A percentile compares a stretch with the other conserved stretches of the same genome.
Conservation (phyloP, 1,140 invertebrate genomes). For the Halictus rubicundus region DNA sequence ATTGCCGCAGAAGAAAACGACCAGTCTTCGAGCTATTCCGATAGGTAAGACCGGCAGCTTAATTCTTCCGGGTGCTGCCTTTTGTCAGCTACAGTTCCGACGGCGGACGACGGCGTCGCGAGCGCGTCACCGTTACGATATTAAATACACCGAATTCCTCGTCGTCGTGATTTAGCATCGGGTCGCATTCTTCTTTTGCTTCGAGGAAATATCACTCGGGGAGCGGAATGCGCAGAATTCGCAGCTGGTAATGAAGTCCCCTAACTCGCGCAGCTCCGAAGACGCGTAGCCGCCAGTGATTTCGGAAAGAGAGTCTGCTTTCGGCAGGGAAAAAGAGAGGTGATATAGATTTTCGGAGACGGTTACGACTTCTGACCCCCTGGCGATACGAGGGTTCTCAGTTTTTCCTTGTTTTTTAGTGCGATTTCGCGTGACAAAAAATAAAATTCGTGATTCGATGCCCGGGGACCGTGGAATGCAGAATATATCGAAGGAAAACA, state of each 20-base stretch:
- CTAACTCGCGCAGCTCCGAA: too few species aligned
- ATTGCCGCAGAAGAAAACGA: too few species aligned
- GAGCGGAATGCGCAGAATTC: conserved; percentile 37
- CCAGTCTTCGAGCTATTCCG: too few species aligned
- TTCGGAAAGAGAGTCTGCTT: not conserved
- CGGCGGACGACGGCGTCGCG: not conserved
- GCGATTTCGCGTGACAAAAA: too few species aligned
- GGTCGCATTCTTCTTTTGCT: conserved; percentile 5
- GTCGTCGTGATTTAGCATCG: conserved; percentile 26
- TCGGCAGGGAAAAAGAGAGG: too few species aligned
- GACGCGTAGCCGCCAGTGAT: not conserved
- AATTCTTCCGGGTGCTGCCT: not conserved
- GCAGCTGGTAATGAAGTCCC: conserved; percentile 5
- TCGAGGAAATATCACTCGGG: conserved; percentile 15
- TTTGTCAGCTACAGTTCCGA: not conserved
- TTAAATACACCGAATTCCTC: conserved; percentile 29
- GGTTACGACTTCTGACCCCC: too few species aligned
- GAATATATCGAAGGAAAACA: conserved; percentile 5
- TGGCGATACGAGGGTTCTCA: too few species aligned
- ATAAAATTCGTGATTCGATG: not conserved
- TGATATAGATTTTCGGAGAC: too few species aligned
- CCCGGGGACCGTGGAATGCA: not conserved
- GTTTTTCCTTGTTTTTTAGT: too few species aligned
- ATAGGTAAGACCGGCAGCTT: not conserved
- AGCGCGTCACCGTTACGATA: not conserved